These are phyloP conservation scores for Steatornis caripensis DNA, from an alignment of 2,113 vertebrate genomes.

Conservation along the genomic window DNA sequence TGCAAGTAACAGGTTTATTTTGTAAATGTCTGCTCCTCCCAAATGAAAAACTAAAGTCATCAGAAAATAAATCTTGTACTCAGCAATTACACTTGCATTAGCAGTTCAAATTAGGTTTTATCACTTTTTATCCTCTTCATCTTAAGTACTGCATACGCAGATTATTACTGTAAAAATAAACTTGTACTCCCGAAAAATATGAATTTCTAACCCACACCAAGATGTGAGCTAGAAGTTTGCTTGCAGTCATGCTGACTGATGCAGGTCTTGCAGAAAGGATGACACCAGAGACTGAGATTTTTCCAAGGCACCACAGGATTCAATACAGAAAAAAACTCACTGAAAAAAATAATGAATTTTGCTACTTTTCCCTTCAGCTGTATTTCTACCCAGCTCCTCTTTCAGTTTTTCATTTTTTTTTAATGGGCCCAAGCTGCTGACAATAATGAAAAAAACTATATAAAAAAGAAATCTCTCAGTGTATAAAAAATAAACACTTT, in stretches of 20 bases:
- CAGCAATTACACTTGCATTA: not conserved
- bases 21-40: not conserved
- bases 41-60: not conserved
- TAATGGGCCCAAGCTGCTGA: not conserved
- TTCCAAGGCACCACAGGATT: not conserved
- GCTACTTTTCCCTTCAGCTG: conserved; percentile 5
- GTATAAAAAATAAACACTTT: not conserved
- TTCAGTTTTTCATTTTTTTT: not conserved
- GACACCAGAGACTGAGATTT: not conserved
- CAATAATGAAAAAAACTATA: not conserved
- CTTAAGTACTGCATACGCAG: not conserved
- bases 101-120: not conserved
- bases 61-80: not conserved
- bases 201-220: not conserved
- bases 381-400: not conserved
- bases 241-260: not conserved
- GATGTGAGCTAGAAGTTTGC: not conserved
- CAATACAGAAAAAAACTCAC: not conserved
- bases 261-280: not conserved
- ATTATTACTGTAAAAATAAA: not conserved
- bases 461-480: not conserved
- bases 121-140: not conserved
- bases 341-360: conserved; percentile 14
- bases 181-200: not conserved
- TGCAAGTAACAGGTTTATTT: not conserved